Conservation (phyloP, 1,140 invertebrate species). For the Adelges cooleyi region DNA sequence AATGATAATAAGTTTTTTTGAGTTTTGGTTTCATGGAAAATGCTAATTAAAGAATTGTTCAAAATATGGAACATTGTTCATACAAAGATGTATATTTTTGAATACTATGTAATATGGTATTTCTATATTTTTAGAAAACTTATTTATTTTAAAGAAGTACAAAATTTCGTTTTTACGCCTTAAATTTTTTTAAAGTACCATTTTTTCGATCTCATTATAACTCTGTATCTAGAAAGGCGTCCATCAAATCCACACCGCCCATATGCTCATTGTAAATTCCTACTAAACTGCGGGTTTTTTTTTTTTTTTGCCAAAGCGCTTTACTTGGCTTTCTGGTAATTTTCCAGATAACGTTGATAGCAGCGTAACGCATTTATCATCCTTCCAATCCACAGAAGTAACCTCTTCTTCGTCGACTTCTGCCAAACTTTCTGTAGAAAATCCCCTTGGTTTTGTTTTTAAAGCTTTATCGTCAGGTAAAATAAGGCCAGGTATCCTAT, state of each 20-base stretch:
- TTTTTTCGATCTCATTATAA: not conserved
- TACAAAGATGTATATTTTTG: too few relatives aligned
- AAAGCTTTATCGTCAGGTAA: not conserved
- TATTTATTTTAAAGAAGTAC: too few relatives aligned
- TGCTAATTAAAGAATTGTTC: too few relatives aligned
- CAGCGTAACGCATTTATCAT: slow-evolving; percentile 1
- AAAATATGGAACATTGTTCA: too few relatives aligned
- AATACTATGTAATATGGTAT: too few relatives aligned
- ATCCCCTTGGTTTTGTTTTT: not conserved
- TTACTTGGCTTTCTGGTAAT: not conserved
- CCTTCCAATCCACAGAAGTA: not conserved
- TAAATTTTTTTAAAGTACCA: not conserved
- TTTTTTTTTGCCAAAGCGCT: not conserved
- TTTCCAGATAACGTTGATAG: not conserved
- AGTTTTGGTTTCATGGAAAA: too few relatives aligned
- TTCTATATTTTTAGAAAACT: too few relatives aligned
- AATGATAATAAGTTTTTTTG: too few relatives aligned
- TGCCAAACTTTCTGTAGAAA: not conserved
- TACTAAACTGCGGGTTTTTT: not conserved
- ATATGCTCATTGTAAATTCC: not conserved
- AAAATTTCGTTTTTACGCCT: too few relatives aligned
- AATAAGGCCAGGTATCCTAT: not conserved
- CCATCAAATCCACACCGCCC: slow-evolving; percentile 2
- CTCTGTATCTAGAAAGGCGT: not conserved
- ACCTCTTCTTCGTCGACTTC: not conserved